A percentile compares a stretch with the other conserved stretches of the same genome.
These are phyloP conservation scores for Dilophus febrilis DNA, from an alignment of 2,888 invertebrate genomes.

Conservation along the genomic window DNA sequence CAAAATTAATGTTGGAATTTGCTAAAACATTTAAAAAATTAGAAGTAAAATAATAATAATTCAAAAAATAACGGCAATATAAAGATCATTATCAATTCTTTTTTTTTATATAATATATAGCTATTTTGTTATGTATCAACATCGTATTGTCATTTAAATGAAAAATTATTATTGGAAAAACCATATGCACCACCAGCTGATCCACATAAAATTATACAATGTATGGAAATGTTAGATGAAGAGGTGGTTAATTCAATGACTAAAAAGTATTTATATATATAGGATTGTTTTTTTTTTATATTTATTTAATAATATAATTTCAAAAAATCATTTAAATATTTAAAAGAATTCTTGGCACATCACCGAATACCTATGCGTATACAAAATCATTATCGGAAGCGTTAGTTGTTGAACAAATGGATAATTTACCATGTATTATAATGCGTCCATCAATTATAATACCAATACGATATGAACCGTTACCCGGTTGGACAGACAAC, in stretches of 20 bases:
- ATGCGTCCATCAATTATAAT: conserved; percentile 81
- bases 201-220: conserved; percentile 56
- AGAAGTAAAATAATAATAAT: conserved; percentile 33
- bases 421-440: conserved; percentile 55
- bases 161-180: conserved; percentile 63
- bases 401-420: conserved; percentile 60
- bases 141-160: conserved; percentile 78
- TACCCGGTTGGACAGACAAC: conserved; percentile 86
- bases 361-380: conserved; percentile 87
- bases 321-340: no score
- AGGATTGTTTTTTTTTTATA: not conserved
- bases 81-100: conserved; percentile 6
- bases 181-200: conserved; percentile 71
- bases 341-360: conserved; percentile 49
- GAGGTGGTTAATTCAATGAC: conserved; percentile 47
- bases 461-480: conserved; percentile 68
- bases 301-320: not conserved
- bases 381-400: conserved; percentile 85
- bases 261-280: conserved; percentile 31
- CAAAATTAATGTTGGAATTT: conserved; percentile 69
- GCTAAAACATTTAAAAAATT: conserved; percentile 63
- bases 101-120: conserved; percentile 23
- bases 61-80: no score
- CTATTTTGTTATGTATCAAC: conserved; percentile 71
- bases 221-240: conserved; percentile 63